These are phyloP conservation scores for Drosophila kikkawai DNA, from an alignment of 1,140 invertebrate genomes.

Conservation along the genomic window DNA sequence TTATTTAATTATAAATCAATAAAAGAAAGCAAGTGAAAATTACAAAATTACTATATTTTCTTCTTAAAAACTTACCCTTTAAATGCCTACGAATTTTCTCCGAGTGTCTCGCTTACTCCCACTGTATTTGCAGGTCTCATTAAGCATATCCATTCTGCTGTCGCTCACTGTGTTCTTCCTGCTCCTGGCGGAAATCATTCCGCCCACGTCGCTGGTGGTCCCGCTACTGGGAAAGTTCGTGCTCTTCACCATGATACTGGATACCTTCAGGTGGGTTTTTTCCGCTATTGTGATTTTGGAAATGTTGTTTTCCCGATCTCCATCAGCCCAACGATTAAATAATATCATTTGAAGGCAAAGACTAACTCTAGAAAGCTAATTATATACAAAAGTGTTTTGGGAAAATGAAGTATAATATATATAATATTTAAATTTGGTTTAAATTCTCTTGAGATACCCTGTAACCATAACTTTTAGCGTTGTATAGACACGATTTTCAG, in stretches of 20 bases:
- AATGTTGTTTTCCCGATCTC: not conserved
- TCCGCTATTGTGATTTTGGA: not conserved
- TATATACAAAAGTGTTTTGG: not conserved
- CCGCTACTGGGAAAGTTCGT: slow-evolving; percentile 99
- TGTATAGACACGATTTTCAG: not conserved
- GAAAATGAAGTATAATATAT: not conserved
- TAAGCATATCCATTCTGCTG: slow-evolving; percentile 99
- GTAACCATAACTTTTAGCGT: not conserved
- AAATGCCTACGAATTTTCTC: not conserved
- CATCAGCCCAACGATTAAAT: not conserved
- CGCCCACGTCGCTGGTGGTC: slow-evolving; percentile 98
- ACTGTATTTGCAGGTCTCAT: slow-evolving; percentile 90
- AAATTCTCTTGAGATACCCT: not conserved
- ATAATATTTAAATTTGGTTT: too few relatives aligned
- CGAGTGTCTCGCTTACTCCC: slow-evolving; percentile 6
- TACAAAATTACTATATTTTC: too few relatives aligned
- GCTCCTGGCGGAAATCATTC: slow-evolving; percentile 98
- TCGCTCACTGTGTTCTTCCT: slow-evolving; percentile 99
- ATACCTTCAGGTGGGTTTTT: slow-evolving; percentile 94
- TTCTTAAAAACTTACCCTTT: too few relatives aligned
- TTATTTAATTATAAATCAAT: too few relatives aligned
- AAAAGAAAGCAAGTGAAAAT: too few relatives aligned
- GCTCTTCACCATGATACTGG: slow-evolving; percentile 99
- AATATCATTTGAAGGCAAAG: not conserved
- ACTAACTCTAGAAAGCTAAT: not conserved